These are phyloP conservation scores for Xanthia icteritia DNA, from an alignment of 2,888 invertebrate species.

Conservation along the genomic window DNA sequence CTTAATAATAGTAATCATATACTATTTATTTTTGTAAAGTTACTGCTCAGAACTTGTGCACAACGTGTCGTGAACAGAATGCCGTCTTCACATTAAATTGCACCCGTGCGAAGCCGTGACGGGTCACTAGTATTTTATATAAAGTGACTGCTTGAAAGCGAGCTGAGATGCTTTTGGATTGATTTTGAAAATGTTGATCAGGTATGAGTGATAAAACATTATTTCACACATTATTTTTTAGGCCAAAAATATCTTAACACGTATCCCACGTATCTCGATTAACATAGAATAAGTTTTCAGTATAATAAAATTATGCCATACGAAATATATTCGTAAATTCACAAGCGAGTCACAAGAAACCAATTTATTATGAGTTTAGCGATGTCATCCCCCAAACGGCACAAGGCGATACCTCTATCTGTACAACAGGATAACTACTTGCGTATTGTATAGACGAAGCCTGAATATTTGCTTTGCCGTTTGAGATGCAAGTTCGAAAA, in stretches of 20 bases:
- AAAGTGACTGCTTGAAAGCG: not conserved
- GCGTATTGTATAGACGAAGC: slow-evolving; percentile 52
- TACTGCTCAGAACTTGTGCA: too few species aligned
- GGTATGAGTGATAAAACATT: not conserved
- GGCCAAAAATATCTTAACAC: too few species aligned
- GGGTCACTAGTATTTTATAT: too few species aligned
- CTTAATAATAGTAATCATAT: too few species aligned
- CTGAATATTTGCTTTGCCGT: slow-evolving; percentile 46
- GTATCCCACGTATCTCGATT: not conserved
- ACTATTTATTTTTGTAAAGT: too few species aligned
- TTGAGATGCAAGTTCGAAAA: slow-evolving; percentile 59
- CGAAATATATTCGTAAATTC: slow-evolving; percentile 6
- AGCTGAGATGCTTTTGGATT: not conserved
- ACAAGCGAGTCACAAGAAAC: slow-evolving; percentile 12
- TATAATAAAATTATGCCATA: not conserved
- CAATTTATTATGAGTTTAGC: slow-evolving; percentile 39
- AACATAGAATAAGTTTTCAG: not conserved
- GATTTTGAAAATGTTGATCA: not conserved
- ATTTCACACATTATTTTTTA: not conserved
- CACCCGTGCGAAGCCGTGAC: too few species aligned
- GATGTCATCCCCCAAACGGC: slow-evolving; percentile 52
- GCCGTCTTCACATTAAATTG: too few species aligned
- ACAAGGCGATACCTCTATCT: slow-evolving; percentile 80
- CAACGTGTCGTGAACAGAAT: too few species aligned
- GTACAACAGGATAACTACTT: slow-evolving; percentile 76